Evolutionary conservation across 2,113 vertebrate species (phyloP).

Genomic region (Catharus minimus): DNA sequence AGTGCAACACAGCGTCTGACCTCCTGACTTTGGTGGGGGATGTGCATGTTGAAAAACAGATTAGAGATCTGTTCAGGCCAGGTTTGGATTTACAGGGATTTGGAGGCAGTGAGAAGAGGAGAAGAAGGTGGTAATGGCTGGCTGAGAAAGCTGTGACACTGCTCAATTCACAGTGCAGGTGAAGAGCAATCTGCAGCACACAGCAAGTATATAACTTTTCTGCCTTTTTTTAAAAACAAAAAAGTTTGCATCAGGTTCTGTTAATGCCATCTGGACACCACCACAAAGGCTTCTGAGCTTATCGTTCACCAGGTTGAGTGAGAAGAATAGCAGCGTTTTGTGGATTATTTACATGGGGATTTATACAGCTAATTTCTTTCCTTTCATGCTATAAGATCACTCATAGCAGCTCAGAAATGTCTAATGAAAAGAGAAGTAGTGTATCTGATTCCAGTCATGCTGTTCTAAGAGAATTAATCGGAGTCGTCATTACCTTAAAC

Average conservation of each 20-base stretch:
- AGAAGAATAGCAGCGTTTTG: not conserved
- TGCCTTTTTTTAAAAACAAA: not conserved
- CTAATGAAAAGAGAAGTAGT: constrained; percentile 41
- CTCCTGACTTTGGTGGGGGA: not conserved
- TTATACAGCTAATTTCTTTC: constrained; percentile 2
- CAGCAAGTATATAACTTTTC: not conserved
- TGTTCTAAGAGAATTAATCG: constrained; percentile 44
- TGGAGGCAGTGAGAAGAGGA: not conserved
- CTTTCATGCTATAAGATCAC: not conserved
- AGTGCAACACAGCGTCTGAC: not conserved
- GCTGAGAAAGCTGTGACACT: not conserved
- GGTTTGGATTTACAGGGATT: constrained; percentile 6
- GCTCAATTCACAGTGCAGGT: not conserved
- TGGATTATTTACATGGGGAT: not conserved
- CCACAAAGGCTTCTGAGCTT: not conserved
- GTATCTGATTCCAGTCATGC: constrained; percentile 16
- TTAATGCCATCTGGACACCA: not conserved
- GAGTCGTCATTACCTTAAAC: constrained; percentile 55
- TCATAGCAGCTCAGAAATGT: constrained; percentile 8
- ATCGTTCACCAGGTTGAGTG: not conserved
- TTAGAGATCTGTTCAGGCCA: not conserved
- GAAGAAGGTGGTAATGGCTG: not conserved
- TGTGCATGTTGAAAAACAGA: not conserved
- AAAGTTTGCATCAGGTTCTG: not conserved
- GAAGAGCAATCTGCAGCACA: not conserved